Base-by-base conservation (phyloP, 2,113 vertebrate species). In the Melierax canorus region DNA sequence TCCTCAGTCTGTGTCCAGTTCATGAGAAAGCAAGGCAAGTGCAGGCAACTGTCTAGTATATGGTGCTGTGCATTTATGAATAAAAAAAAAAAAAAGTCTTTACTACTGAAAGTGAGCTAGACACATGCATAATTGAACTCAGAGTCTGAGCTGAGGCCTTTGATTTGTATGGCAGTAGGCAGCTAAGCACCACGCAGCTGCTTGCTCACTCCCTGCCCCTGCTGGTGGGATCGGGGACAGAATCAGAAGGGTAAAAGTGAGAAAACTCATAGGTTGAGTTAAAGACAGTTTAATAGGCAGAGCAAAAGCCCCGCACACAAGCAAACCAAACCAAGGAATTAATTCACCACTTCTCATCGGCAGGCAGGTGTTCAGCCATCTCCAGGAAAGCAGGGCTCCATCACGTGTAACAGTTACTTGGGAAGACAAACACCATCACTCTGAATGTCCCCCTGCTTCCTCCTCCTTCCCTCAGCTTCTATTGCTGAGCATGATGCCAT, bases 341-440 rank as follows among this genome's bases (percentile, higher is more conserved):
- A 0, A 51, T 73, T 90, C 34, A 16, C 55, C 14, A 4, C 13
- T 51, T 72, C 15, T 8, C 20, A 26, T 10, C 0, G 3, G 5
- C 66, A 63, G 56, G n/a, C 27, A 30, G 16, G 6, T 69, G 43
- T 74, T 73, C 34, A 38, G 39, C 69, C 7, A 19, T 41, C 30
- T 41, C 26, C 19, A 19, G 23, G 24, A 53, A 62, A 43, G 38
- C 26, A 36, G 56, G 24, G 45, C 38, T 62, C 26, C 20, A 12
- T 84, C 32, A 30, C 0, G 6, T 3, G 0, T 51, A 36, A 15
- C 0, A 2, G 10, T 53, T 23, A 5, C 46, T 43, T 53, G 38
- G 38, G 32, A 72, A 36, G 46, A 62, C 45, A 59, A 59, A 21
- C 1, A 5, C 29, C n/a, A 29, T 30, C 7, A 41, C 20, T 2